A percentile compares a stretch with the other conserved stretches of the same genome.
phyloP scores from a whole-genome alignment of 2,888 invertebrate species.

The Temnothorax ravouxi region DNA sequence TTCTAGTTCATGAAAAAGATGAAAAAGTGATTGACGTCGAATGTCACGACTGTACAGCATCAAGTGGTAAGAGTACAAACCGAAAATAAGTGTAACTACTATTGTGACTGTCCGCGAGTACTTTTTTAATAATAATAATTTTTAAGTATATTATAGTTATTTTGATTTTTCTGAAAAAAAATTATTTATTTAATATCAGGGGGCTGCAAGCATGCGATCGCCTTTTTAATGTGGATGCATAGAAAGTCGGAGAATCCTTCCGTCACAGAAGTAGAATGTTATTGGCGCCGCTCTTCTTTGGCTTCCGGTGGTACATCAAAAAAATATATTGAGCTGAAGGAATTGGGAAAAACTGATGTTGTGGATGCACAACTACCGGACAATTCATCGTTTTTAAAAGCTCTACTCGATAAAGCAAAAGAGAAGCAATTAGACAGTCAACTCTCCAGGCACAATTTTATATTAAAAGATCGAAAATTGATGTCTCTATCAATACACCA shows the following conservation, averaged over 20 bases:
- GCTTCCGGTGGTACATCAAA: neutral
- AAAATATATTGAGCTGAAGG: neutral
- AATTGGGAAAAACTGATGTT: neutral
- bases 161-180: no score
- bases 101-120: no score
- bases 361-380: neutral
- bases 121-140: no score
- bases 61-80: neutral
- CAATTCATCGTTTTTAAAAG: neutral
- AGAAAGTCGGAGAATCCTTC: neutral
- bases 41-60: neutral
- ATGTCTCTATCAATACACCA: neutral
- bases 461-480: neutral
- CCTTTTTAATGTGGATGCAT: neutral
- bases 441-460: neutral
- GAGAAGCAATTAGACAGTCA: neutral
- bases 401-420: neutral
- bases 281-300: neutral
- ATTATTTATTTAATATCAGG: conserved; percentile 29
- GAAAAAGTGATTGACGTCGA: neutral
- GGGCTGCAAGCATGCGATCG: neutral
- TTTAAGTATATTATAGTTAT: no score
- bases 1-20: no score
- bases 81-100: neutral
- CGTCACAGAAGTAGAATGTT: neutral